Evolutionary conservation across 2,113 vertebrate species (phyloP), one percentile per base, ranked within the genome.

Genomic region (Charadrius vociferus): DNA sequence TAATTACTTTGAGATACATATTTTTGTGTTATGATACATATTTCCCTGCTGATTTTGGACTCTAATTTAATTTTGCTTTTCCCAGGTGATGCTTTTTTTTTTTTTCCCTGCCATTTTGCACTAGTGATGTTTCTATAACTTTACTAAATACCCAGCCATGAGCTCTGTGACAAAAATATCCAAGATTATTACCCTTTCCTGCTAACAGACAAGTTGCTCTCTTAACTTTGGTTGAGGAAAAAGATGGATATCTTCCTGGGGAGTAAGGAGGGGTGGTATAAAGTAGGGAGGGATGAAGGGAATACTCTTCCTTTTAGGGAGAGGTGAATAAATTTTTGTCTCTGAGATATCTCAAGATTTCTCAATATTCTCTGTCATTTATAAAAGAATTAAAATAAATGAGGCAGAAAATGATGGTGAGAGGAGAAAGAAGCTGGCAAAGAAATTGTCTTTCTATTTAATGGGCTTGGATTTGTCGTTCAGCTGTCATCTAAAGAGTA

Each of bases 51-150:
- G 41, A 91, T 75, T 86, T 58, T 75, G 4, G 22, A 43, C 12
- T 72, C 61, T 59, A 72, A 63, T 19, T 45, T 59, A 72, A 63
- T 19, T 45, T 16, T 37, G 7, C 2, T 49, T 88, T 78, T 61
- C 14, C 16, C 45, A 82, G 45, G 62, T 30, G 9, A 30, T 34
- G 7, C 3, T 13, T 41, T 58, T 74, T 36, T 34, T n/a, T 7
- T 34, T 7, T 4, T 8, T 2, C 3, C 9, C n/a, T 3, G 0
- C 2, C 7, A 34, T 41, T 75, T 95, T 84, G 91, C 9, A 43
- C 18, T 39, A 37, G 5, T 37, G 14, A 47, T 41, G 4, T 39
- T 93, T 89, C 23, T 43, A 12, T 78, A 70, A 65, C 20, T 79
- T 84, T 50, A 14, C 10, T 59, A 45, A 67, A 86, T 37, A 65